phyloP scores from a whole-genome alignment of 2,888 invertebrate species.

The Sarcophaga carnaria region DNA sequence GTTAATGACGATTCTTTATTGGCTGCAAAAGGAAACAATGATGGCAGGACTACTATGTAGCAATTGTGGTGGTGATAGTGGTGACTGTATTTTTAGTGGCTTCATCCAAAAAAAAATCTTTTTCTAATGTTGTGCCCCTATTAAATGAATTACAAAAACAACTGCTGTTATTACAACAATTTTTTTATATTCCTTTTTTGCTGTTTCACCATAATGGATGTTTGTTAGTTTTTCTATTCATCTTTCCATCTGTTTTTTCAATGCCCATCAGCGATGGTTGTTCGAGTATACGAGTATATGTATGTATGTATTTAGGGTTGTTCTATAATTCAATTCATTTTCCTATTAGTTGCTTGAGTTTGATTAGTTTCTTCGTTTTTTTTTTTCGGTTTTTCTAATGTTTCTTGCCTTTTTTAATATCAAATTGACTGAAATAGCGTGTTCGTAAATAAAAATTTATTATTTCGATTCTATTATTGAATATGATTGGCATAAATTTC shows the following conservation, averaged over 20 bases:
- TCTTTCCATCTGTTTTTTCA: neutral
- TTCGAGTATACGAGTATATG: too few relatives aligned
- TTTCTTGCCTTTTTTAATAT: neutral
- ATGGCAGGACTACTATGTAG: neutral
- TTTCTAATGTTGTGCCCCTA: neutral
- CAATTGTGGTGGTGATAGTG: constrained; percentile 1
- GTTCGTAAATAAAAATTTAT: constrained; percentile 65
- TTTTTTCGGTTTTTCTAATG: neutral
- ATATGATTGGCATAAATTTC: constrained; percentile 59
- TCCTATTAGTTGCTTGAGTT: constrained; percentile 37
- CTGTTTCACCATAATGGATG: constrained; percentile 65
- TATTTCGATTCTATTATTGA: constrained; percentile 54
- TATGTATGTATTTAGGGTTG: neutral
- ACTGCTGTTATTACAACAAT: neutral
- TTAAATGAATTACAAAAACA: neutral
- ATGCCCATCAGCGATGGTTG: neutral
- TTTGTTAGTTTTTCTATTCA: constrained; percentile 8
- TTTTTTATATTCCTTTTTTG: constrained; percentile 38
- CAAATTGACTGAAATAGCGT: constrained; percentile 60
- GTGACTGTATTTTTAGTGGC: neutral
- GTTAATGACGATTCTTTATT: constrained; percentile 36
- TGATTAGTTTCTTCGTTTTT: constrained; percentile 46
- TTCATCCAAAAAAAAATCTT: too few relatives aligned
- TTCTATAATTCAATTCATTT: constrained; percentile 45
- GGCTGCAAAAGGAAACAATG: constrained; percentile 11